These are phyloP conservation scores for Neogobius melanostomus DNA, from an alignment of 2,113 vertebrate species.

Conservation along the genomic window DNA sequence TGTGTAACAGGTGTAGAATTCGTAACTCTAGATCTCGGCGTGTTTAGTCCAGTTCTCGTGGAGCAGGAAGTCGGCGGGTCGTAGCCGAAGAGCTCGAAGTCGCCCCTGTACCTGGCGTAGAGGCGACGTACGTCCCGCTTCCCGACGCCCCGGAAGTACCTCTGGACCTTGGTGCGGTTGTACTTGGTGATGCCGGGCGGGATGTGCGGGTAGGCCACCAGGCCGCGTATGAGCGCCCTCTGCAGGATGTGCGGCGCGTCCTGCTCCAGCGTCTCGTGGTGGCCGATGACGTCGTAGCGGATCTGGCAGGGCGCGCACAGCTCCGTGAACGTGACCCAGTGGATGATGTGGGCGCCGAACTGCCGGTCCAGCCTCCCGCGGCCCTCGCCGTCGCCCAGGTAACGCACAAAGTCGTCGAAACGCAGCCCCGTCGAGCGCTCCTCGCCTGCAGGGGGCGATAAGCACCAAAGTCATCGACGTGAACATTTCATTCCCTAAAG, in stretches of 20 bases:
- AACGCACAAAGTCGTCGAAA: constrained; percentile 97
- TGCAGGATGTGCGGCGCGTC: constrained; percentile 90
- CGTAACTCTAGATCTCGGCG: neutral
- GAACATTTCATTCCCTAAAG: too few relatives aligned
- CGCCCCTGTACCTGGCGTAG: constrained; percentile 86
- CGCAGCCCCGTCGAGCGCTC: constrained; percentile 78
- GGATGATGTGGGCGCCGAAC: constrained; percentile 94
- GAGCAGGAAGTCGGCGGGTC: constrained; percentile 83
- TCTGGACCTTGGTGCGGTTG: constrained; percentile 92
- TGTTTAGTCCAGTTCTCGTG: constrained; percentile 74
- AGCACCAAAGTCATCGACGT: too few relatives aligned
- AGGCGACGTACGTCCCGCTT: constrained; percentile 89
- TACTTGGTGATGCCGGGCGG: constrained; percentile 92
- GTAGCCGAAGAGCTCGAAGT: constrained; percentile 95
- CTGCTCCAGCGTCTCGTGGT: constrained; percentile 92
- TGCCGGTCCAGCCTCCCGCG: constrained; percentile 86
- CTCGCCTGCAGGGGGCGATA: constrained; percentile 17
- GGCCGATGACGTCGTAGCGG: constrained; percentile 86
- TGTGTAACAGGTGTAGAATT: too few relatives aligned
- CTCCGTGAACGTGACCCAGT: constrained; percentile 92
- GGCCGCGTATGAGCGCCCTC: constrained; percentile 84
- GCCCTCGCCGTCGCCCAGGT: constrained; percentile 86
- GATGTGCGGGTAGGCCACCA: constrained; percentile 91
- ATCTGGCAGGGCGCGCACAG: constrained; percentile 96
- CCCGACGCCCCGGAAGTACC: constrained; percentile 89